Evolutionary conservation across 2,113 vertebrate species (phyloP).

Genomic region (Crotalus helleri): DNA sequence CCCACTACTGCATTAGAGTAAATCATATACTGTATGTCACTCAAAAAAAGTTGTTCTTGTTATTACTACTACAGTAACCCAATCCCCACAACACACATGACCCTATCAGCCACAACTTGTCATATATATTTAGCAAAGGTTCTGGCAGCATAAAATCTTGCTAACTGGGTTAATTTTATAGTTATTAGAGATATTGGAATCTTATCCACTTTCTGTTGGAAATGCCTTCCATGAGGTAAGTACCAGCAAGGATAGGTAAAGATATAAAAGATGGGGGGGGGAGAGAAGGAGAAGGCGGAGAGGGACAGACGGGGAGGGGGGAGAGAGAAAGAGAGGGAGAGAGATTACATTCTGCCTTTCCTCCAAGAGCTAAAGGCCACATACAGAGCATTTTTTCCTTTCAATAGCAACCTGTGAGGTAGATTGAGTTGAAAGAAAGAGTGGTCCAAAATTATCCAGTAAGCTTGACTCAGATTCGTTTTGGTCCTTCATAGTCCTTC

Average conservation of each 20-base stretch:
- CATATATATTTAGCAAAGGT: background rate
- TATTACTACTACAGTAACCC: background rate
- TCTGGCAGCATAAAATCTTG: background rate
- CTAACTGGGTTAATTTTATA: background rate
- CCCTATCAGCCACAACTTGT: background rate
- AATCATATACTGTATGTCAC: background rate
- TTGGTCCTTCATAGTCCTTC: background rate
- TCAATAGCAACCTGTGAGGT: background rate
- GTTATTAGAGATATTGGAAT: background rate
- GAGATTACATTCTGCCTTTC: background rate
- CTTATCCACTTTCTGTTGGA: background rate
- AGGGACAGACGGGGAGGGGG: background rate
- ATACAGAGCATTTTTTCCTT: background rate
- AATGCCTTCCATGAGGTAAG: background rate
- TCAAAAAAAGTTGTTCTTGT: background rate
- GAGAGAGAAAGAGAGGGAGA: background rate
- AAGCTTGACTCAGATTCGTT: background rate
- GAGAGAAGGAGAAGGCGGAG: background rate
- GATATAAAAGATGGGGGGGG: background rate
- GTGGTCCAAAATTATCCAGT: background rate
- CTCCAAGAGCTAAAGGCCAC: background rate
- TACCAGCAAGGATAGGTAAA: background rate
- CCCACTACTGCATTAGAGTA: background rate
- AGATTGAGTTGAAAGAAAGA: background rate
- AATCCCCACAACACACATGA: background rate